Evolutionary conservation across 53 echinoderm and acorn worm species (phyloP), one percentile per base, ranked within the genome.

Genomic region (Paracentrotus lividus): DNA sequence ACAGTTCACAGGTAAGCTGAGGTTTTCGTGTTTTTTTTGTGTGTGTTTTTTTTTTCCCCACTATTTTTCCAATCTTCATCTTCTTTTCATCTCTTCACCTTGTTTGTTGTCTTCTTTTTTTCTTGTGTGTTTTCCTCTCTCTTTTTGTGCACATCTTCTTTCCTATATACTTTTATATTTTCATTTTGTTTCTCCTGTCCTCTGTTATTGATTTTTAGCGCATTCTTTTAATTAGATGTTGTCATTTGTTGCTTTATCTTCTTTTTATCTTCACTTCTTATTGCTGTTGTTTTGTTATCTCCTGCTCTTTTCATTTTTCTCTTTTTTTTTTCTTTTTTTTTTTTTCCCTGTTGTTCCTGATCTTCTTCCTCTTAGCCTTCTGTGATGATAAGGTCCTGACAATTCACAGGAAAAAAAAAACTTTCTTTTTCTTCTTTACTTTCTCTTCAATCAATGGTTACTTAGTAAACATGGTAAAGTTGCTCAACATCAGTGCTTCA

Each of bases 1-100:
- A 99, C 97, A 10, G 96, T 99, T 20, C 99, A 99, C 84, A 97
- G 99, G 99, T 99, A 51, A 47, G 96, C 95, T 18, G 18, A 20
- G 8, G 18, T 57, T 57, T 98, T 88, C 1, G 15, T 72, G n/a
- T n/a, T n/a, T n/a, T n/a, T n/a, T n/a, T 12, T 34, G 0, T 31
- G 5, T 7, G 18, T 38, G 4, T 72, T 1, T 0, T 72, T 38
- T 72, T 31, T 29, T 72, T 32, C 20, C 57, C 51, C 51, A 51
- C n/a, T n/a, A n/a, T n/a, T n/a, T n/a, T n/a, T n/a, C n/a, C n/a
- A n/a, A n/a, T n/a, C n/a, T n/a, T n/a, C n/a, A n/a, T n/a, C n/a
- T n/a, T n/a, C n/a, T n/a, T n/a, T n/a, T n/a, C n/a, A n/a, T n/a
- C n/a, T n/a, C n/a, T n/a, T n/a, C n/a, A n/a, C n/a, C n/a, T n/a